phyloP scores from a whole-genome alignment of 2,888 invertebrate species.

The Diachrysia chrysitis region DNA sequence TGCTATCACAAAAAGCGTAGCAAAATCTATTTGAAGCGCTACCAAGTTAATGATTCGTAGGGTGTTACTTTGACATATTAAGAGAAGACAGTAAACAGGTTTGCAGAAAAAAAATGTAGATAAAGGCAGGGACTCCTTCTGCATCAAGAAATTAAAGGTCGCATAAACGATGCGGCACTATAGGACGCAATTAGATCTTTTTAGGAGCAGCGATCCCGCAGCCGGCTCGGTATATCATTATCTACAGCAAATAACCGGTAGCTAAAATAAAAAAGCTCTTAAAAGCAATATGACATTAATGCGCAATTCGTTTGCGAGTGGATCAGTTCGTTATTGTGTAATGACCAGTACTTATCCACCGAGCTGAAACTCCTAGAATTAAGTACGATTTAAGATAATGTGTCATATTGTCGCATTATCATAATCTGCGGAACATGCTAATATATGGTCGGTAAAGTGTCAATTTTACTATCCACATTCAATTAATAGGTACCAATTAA shows the following conservation, averaged over 20 bases:
- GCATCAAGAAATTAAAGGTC: constrained; percentile 81
- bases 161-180: constrained; percentile 72
- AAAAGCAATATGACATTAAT: constrained; percentile 55
- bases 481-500: constrained; percentile 24
- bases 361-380: constrained; percentile 57
- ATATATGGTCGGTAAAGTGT: constrained; percentile 31
- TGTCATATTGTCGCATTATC: constrained; percentile 43
- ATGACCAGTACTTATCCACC: constrained; percentile 62
- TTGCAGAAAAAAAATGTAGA: constrained; percentile 71
- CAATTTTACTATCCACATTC: constrained; percentile 24
- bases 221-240: constrained; percentile 68
- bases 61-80: constrained; percentile 86
- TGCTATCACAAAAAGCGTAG: constrained; percentile 66
- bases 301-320: constrained; percentile 48
- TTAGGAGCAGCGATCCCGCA: constrained; percentile 60
- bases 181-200: constrained; percentile 76
- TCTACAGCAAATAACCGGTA: constrained; percentile 60
- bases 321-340: constrained; percentile 62
- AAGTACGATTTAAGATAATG: constrained; percentile 59
- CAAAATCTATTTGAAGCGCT: constrained; percentile 72
- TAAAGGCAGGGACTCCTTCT: constrained; percentile 66
- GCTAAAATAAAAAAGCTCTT: constrained; percentile 41
- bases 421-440: constrained; percentile 26
- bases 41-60: constrained; percentile 78
- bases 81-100: constrained; percentile 82